These are phyloP conservation scores for Salminus brasiliensis DNA, from an alignment of 2,113 vertebrate genomes.

Conservation along the genomic window DNA sequence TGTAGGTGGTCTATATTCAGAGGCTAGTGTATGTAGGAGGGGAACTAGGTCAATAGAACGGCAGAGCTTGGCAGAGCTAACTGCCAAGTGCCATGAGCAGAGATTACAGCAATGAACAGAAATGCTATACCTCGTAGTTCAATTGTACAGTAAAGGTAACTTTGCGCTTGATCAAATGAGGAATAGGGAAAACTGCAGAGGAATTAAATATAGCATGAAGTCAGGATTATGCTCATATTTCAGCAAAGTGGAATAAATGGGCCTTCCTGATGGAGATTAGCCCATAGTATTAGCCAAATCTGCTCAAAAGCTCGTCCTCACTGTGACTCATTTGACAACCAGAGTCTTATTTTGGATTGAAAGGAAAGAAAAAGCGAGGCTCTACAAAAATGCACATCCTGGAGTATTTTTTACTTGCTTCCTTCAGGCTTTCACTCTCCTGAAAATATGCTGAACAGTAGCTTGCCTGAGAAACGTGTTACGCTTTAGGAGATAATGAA, in stretches of 20 bases:
- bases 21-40: not conserved
- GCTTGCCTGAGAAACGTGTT: not conserved
- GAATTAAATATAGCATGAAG: not conserved
- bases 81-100: not conserved
- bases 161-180: not conserved
- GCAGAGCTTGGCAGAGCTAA: not conserved
- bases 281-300: slow-evolving; percentile 3
- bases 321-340: slow-evolving; percentile 15
- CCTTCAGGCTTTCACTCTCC: not conserved
- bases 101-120: not conserved
- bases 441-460: not conserved
- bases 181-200: not conserved
- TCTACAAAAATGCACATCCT: not conserved
- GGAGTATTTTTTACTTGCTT: not conserved
- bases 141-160: not conserved
- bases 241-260: not conserved
- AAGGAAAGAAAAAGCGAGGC: not conserved
- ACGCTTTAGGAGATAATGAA: not conserved
- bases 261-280: slow-evolving; percentile 17
- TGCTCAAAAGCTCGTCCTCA: not conserved
- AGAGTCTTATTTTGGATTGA: not conserved
- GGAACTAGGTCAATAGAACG: slow-evolving; percentile 5
- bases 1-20: slow-evolving; percentile 29
- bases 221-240: not conserved
- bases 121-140: not conserved